Base-by-base conservation (phyloP, 1,140 invertebrate genomes). In the Cherax destructor region DNA sequence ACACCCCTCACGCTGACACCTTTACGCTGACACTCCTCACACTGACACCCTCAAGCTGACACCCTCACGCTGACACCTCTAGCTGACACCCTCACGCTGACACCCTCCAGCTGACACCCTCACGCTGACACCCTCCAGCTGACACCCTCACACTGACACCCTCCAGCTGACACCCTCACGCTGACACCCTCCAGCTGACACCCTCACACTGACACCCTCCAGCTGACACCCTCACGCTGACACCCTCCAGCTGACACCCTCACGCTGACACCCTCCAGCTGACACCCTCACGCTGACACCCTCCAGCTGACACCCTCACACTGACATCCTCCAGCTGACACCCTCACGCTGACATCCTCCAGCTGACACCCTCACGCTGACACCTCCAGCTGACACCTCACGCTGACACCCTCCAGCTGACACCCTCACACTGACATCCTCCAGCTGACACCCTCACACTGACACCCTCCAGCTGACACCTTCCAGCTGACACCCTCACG, bases 351-450 rank as follows among this genome's bases (percentile, higher is more conserved):
- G 83, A 84, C 61, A 84, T 59, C 30, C 80, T 56, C 50, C 10
- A 21, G 83, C 69, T 85, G 69, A 86, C 84, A 24, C 84, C 52
- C 18, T 69, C 56, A 30, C 81, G 81, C 81, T 83, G 81, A 83
- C 80, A 59, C 80, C 10, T 47, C 69, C 13, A 61, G 47, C 80
- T 49, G 10, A 83, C 80, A 52, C 4, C 81, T 21, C 81, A 30
- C n/a, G n/a, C n/a, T n/a, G n/a, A n/a, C n/a, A n/a, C n/a, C n/a
- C n/a, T n/a, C n/a, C n/a, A n/a, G n/a, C n/a, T n/a, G n/a, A n/a
- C n/a, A 83, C 80, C n/a, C 80, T 49, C 50, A 83, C 50, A 24
- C 80, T 49, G 30, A 83, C 80, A 59, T n/a, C 41, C 41, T 6
- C 50, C 4, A 30, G 50, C 50, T 80, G 78, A 18, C 30, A 52